These are phyloP conservation scores for Stomorhina lunata DNA, from an alignment of 2,888 invertebrate species.

Conservation along the genomic window DNA sequence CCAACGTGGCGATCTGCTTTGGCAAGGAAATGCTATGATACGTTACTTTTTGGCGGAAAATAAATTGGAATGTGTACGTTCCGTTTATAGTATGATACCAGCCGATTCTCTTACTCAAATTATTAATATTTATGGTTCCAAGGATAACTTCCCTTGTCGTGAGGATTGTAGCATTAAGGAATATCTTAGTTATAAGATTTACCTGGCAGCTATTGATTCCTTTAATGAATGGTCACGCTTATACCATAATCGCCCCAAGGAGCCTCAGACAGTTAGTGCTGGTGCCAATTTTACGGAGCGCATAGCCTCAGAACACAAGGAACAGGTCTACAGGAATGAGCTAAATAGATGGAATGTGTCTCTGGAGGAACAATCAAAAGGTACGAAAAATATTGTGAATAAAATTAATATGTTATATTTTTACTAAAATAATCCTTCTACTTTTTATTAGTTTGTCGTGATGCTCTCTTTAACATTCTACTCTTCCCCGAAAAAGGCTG, in stretches of 20 bases:
- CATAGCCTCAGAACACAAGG: slow-evolving; percentile 91
- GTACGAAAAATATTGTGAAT: too few relatives aligned
- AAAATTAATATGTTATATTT: too few relatives aligned
- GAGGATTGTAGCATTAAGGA: slow-evolving; percentile 85
- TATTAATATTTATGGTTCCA: slow-evolving; percentile 80
- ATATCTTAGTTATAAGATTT: slow-evolving; percentile 92
- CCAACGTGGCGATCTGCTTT: slow-evolving; percentile 90
- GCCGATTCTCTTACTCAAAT: slow-evolving; percentile 83
- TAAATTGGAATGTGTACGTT: slow-evolving; percentile 90
- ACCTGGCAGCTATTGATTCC: slow-evolving; percentile 91
- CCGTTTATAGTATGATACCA: slow-evolving; percentile 88
- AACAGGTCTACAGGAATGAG: slow-evolving; percentile 89
- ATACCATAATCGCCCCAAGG: slow-evolving; percentile 88
- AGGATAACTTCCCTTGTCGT: slow-evolving; percentile 81
- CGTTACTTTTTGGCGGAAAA: slow-evolving; percentile 90
- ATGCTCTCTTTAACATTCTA: slow-evolving; percentile 90
- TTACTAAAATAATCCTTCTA: neutral
- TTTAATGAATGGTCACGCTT: slow-evolving; percentile 95
- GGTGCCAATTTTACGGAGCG: slow-evolving; percentile 91
- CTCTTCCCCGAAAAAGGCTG: slow-evolving; percentile 94
- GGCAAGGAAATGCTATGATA: slow-evolving; percentile 94
- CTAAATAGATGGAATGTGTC: slow-evolving; percentile 87
- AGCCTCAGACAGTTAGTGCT: slow-evolving; percentile 82
- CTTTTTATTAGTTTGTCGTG: slow-evolving; percentile 84
- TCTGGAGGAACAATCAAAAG: slow-evolving; percentile 86